Percentiles rank a stretch among this genome's conserved stretches.
Conservation (phyloP, 2,888 invertebrate genomes). For the Tetragonula carbonaria region DNA sequence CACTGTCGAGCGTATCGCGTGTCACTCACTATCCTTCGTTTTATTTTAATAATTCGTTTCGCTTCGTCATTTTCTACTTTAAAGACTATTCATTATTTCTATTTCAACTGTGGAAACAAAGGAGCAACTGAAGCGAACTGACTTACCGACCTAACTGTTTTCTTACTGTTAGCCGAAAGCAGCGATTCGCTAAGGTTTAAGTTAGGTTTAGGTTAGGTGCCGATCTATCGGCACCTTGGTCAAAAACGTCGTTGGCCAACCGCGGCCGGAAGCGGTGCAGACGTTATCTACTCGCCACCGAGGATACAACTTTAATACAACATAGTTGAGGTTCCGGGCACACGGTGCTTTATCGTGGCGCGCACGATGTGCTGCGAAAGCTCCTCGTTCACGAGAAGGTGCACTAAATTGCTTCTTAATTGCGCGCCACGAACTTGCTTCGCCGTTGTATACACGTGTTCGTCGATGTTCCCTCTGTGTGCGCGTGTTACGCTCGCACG, state of each 20-base stretch:
- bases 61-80: too few relatives aligned
- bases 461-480: neutral
- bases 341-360: slow-evolving; percentile 35
- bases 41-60: too few relatives aligned
- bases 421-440: slow-evolving; percentile 56
- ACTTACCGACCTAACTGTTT: too few relatives aligned
- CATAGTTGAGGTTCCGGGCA: slow-evolving; percentile 21
- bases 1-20: too few relatives aligned
- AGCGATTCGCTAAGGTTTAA: too few relatives aligned
- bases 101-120: too few relatives aligned
- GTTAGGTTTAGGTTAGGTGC: neutral
- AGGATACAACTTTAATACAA: slow-evolving; percentile 45
- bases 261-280: neutral
- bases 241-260: neutral
- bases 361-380: slow-evolving; percentile 34
- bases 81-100: too few relatives aligned
- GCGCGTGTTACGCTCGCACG: too few relatives aligned
- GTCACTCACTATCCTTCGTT: too few relatives aligned
- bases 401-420: slow-evolving; percentile 58
- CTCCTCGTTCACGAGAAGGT: slow-evolving; percentile 48
- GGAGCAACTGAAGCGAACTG: too few relatives aligned
- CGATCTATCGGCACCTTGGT: neutral
- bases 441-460: neutral
- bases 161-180: too few relatives aligned
- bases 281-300: neutral